These are phyloP conservation scores for Papilio xuthus DNA, from an alignment of 1,140 invertebrate genomes.

Conservation along the genomic window DNA sequence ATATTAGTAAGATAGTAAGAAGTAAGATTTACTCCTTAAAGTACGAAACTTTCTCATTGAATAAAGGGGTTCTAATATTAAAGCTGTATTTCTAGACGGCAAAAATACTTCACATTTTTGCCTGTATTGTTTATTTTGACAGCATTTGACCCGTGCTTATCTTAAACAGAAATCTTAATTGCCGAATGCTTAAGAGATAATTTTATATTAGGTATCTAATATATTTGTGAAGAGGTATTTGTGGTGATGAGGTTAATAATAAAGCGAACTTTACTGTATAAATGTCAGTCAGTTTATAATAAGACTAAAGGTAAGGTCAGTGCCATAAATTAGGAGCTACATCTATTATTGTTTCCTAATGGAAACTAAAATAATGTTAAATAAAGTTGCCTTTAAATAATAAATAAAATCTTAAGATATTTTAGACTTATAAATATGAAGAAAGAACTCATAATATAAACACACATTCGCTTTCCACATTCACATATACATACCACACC, in stretches of 20 bases:
- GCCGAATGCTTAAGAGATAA: not conserved
- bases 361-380: too few relatives aligned
- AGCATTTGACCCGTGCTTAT: not conserved
- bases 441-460: too few relatives aligned
- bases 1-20: too few relatives aligned
- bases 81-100: not conserved
- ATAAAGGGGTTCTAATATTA: not conserved
- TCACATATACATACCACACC: not conserved
- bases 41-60: not conserved
- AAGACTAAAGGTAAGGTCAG: not conserved
- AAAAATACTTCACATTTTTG: not conserved
- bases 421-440: too few relatives aligned
- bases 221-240: slow-evolving; percentile 17
- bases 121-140: slow-evolving; percentile 12
- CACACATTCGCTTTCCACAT: not conserved
- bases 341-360: not conserved
- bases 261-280: not conserved
- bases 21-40: too few relatives aligned
- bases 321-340: not conserved
- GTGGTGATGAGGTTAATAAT: not conserved
- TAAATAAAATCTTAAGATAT: too few relatives aligned
- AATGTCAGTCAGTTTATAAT: not conserved
- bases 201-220: not conserved
- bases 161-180: not conserved
- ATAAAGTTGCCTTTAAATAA: too few relatives aligned